Conservation (phyloP, 2,888 invertebrate species). For the Tubulanus polymorphus region DNA sequence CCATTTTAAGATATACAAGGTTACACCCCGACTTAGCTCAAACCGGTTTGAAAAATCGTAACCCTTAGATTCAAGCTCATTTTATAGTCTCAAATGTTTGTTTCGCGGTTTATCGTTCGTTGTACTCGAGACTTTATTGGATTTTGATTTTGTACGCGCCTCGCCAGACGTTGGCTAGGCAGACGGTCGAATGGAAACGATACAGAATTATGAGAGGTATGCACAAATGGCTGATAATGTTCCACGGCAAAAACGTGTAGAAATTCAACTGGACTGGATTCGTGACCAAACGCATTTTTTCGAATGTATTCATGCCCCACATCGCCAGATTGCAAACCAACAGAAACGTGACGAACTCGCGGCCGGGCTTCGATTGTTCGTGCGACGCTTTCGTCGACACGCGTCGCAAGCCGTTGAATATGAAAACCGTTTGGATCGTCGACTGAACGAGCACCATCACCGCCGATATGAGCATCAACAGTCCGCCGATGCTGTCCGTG, state of each 20-base stretch:
- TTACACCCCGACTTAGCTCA: too few relatives aligned
- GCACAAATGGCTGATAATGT: conserved; percentile 85
- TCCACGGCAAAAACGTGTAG: conserved; percentile 90
- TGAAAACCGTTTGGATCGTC: conserved; percentile 87
- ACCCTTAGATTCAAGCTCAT: too few relatives aligned
- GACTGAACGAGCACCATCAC: conserved; percentile 84
- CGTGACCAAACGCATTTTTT: conserved; percentile 87
- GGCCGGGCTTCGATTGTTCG: conserved; percentile 88
- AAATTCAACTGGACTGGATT: conserved; percentile 90
- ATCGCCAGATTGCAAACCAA: conserved; percentile 93
- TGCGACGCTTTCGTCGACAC: conserved; percentile 86
- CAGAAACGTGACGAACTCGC: conserved; percentile 91
- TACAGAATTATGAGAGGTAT: conserved; percentile 94
- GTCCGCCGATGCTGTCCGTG: conserved; percentile 70
- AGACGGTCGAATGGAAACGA: conserved; percentile 87
- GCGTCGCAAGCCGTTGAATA: conserved; percentile 86
- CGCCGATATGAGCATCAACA: conserved; percentile 86
- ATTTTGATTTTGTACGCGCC: conserved; percentile 73
- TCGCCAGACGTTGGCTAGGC: conserved; percentile 95
- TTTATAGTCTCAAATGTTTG: too few relatives aligned
- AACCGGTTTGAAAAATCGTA: too few relatives aligned
- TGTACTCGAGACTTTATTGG: conserved; percentile 4
- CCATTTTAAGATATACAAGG: too few relatives aligned
- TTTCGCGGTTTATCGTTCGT: too few relatives aligned
- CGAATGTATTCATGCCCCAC: conserved; percentile 94